Conservation (phyloP, 1,140 invertebrate genomes). For the fruit fly (Drosophila melanogaster) region Release_6_plus_ISO1_MT NT_033777.3:7298501-7299000, state of each 20-base stretch:
- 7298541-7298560: slow-evolving; percentile 6
- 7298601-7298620: slow-evolving; percentile 59
- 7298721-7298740: slow-evolving; percentile 17
- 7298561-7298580: slow-evolving; percentile 53
- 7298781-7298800: slow-evolving; percentile 71
- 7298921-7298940: slow-evolving; percentile 42
- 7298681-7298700: not conserved
- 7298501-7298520: slow-evolving; percentile 20
- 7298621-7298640: slow-evolving; percentile 80
- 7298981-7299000: slow-evolving; percentile 35
- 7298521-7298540: not conserved
- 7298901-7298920: not conserved
- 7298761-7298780: slow-evolving; percentile 55
- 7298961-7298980: slow-evolving; percentile 70
- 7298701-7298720: slow-evolving; percentile 3
- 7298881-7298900: slow-evolving; percentile 28
- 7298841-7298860: slow-evolving; percentile 74
- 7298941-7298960: slow-evolving; percentile 83
- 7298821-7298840: slow-evolving; percentile 60
- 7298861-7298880: slow-evolving; percentile 47
- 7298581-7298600: slow-evolving; percentile 77
- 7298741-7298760: slow-evolving; percentile 16
- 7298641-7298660: slow-evolving; percentile 67
- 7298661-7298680: slow-evolving; percentile 50
- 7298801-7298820: slow-evolving; percentile 15